Evolutionary conservation across 1,140 invertebrate species (phyloP).

Genomic region (Drosophila pandora): DNA sequence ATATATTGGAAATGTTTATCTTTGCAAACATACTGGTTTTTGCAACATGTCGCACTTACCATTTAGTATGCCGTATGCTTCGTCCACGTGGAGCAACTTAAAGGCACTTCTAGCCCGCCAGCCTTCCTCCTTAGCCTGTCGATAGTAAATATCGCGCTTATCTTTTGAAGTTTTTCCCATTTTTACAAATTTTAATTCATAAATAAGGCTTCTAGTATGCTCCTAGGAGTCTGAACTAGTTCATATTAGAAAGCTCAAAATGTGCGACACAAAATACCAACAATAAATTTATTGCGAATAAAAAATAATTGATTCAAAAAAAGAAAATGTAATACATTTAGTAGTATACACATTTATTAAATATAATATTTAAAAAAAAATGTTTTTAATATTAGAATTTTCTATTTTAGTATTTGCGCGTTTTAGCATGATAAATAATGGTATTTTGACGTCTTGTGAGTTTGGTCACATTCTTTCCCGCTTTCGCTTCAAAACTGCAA

Average conservation of each 20-base stretch:
- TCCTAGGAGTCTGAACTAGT: conserved; percentile 8
- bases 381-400: neutral
- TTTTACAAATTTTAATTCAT: neutral
- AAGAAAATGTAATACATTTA: too few relatives aligned
- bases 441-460: neutral
- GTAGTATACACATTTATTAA: too few relatives aligned
- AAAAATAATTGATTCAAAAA: too few relatives aligned
- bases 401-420: too few relatives aligned
- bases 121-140: conserved; percentile 99
- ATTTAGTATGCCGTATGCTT: conserved; percentile 96
- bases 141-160: conserved; percentile 99
- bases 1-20: neutral
- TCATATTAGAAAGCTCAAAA: neutral
- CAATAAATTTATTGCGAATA: too few relatives aligned
- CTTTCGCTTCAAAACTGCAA: conserved; percentile 18
- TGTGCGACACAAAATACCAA: neutral
- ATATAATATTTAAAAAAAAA: too few relatives aligned
- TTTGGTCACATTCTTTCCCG: conserved; percentile 35
- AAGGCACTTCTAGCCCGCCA: conserved; percentile 99
- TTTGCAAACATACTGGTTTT: neutral
- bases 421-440: neutral
- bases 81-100: conserved; percentile 99
- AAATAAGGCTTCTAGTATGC: neutral
- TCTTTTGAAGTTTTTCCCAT: conserved; percentile 99
- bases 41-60: conserved; percentile 84